A percentile compares a stretch with the other conserved stretches of the same genome.
Conservation (phyloP, 2,888 invertebrate species). For the Stegana nigrithorax region DNA sequence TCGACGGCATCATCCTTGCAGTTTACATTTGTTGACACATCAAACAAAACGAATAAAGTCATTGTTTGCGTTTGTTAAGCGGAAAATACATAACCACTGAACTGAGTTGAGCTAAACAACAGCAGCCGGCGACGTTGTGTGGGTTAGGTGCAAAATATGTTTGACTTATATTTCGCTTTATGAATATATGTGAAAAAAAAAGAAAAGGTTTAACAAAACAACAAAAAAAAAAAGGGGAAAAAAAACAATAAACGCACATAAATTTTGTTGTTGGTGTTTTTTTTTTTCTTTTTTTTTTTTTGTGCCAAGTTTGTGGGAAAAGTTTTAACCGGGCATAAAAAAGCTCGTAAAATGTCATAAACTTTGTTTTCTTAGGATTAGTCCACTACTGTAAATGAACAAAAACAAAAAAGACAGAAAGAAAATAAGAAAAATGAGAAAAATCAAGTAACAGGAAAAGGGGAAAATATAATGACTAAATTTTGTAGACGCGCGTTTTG, state of each 20-base stretch:
- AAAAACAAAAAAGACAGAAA: constrained; percentile 20
- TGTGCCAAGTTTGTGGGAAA: constrained; percentile 37
- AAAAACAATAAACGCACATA: constrained; percentile 47
- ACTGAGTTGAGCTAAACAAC: too few relatives aligned
- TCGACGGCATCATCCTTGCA: constrained; percentile 24
- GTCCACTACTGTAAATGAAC: constrained; percentile 36
- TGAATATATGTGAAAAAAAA: constrained; percentile 20
- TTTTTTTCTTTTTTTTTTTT: constrained; percentile 27
- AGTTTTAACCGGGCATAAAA: constrained; percentile 59
- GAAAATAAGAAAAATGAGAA: constrained; percentile 18
- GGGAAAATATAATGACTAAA: constrained; percentile 37
- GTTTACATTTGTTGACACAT: constrained; percentile 26
- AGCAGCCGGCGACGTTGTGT: neutral
- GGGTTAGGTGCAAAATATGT: constrained; percentile 10
- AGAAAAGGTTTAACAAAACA: too few relatives aligned
- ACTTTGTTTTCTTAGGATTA: constrained; percentile 52
- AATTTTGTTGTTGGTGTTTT: constrained; percentile 30
- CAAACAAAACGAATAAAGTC: constrained; percentile 18
- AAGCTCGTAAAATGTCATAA: constrained; percentile 54
- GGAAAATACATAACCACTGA: too few relatives aligned
- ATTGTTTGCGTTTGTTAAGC: constrained; percentile 6
- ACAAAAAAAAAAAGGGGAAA: too few relatives aligned
- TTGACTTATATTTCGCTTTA: constrained; percentile 23
- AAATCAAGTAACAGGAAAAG: constrained; percentile 13
- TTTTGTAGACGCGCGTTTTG: constrained; percentile 26